Evolutionary conservation across 2,113 vertebrate species (phyloP).

Genomic region (Scalopus aquaticus): DNA sequence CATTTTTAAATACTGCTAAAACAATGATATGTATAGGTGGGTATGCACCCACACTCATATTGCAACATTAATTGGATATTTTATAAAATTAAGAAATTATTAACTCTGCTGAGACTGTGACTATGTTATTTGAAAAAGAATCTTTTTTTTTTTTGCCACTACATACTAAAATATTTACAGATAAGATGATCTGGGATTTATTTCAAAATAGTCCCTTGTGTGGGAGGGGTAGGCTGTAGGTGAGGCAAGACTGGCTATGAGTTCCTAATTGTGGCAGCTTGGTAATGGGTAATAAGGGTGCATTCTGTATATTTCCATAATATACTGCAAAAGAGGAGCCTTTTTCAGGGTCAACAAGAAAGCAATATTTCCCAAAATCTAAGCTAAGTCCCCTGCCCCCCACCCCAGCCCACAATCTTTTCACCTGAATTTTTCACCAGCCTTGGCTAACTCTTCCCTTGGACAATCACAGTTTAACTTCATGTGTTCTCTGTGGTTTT

Average conservation of each 20-base stretch:
- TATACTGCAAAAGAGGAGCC: neutral
- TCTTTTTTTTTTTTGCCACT: neutral
- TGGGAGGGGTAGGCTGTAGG: neutral
- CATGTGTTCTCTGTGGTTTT: neutral
- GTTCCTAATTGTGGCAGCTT: neutral
- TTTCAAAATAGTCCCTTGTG: neutral
- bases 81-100: slow-evolving; percentile 27
- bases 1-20: neutral
- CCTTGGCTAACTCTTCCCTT: neutral
- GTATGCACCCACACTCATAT: neutral
- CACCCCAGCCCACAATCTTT: neutral
- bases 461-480: neutral
- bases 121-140: neutral
- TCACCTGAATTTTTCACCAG: neutral
- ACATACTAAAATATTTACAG: slow-evolving; percentile 18
- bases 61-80: slow-evolving; percentile 21
- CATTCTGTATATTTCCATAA: neutral
- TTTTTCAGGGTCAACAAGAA: neutral
- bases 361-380: neutral
- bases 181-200: slow-evolving; percentile 23
- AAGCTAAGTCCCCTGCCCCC: neutral
- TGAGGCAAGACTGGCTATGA: neutral
- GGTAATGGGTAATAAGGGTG: neutral
- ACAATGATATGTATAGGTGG: neutral
- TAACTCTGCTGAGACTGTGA: neutral